These are phyloP conservation scores for Drosophila orena DNA, from an alignment of 1,140 invertebrate species.

Conservation along the genomic window DNA sequence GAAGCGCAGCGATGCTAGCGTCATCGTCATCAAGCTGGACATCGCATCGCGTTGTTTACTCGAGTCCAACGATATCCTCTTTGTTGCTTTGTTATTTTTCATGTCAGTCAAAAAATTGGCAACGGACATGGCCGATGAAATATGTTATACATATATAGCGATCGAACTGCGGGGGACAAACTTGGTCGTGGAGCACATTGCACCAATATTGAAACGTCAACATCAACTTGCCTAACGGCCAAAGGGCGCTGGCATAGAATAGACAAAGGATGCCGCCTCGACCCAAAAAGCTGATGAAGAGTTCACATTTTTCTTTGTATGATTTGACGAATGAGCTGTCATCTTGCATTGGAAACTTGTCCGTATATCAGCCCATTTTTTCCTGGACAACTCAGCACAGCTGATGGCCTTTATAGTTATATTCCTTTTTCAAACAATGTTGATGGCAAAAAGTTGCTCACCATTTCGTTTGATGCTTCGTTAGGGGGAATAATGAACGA, in stretches of 20 bases:
- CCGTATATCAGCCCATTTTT: constrained; percentile 22
- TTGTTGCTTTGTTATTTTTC: constrained; percentile 83
- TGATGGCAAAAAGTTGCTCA: constrained; percentile 56
- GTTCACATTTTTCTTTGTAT: constrained; percentile 83
- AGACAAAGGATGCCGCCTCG: constrained; percentile 32
- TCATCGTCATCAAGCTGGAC: constrained; percentile 59
- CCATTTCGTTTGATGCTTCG: constrained; percentile 75
- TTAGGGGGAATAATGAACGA: constrained; percentile 53
- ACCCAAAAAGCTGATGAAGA: constrained; percentile 80
- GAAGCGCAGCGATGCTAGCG: constrained; percentile 25
- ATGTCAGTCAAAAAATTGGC: constrained; percentile 82
- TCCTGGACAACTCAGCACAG: constrained; percentile 37
- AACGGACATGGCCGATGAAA: constrained; percentile 76
- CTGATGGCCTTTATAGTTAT: constrained; percentile 69
- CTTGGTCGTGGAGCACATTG: constrained; percentile 65
- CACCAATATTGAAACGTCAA: constrained; percentile 83
- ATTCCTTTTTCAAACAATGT: constrained; percentile 35
- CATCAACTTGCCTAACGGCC: constrained; percentile 77
- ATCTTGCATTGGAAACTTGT: constrained; percentile 76
- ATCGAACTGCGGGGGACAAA: constrained; percentile 37
- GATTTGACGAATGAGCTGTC: constrained; percentile 83
- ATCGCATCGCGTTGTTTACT: constrained; percentile 62
- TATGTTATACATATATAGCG: constrained; percentile 57
- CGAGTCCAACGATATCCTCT: constrained; percentile 59
- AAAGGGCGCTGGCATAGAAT: constrained; percentile 58